Evolutionary conservation across 2,113 vertebrate species (phyloP).

Genomic region (Zosterops lateralis): DNA sequence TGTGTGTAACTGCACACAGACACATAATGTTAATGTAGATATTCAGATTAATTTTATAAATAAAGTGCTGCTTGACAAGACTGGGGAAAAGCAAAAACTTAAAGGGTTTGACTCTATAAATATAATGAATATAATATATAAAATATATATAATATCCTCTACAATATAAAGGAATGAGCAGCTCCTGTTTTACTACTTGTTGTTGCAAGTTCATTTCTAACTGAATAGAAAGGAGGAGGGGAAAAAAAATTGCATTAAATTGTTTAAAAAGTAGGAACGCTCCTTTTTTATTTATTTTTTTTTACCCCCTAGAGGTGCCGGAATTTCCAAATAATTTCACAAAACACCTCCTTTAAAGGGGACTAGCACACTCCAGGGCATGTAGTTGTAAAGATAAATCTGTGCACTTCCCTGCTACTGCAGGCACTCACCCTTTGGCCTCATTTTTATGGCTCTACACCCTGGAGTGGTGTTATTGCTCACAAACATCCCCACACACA

Average conservation of each 20-base stretch:
- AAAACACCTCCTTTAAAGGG: conserved; percentile 14
- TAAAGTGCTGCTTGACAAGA: background rate
- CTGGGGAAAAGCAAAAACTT: background rate
- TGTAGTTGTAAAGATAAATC: conserved; percentile 68
- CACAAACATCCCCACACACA: conserved; percentile 23
- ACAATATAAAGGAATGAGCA: background rate
- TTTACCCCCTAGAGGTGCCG: background rate
- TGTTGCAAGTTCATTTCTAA: background rate
- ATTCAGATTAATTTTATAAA: background rate
- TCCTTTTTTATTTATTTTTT: background rate
- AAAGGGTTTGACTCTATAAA: background rate
- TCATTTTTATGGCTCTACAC: conserved; percentile 60
- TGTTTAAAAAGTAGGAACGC: background rate
- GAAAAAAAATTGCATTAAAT: background rate
- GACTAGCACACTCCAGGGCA: conserved; percentile 36
- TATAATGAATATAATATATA: background rate
- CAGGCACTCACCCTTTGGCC: conserved; percentile 60
- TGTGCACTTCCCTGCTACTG: conserved; percentile 45
- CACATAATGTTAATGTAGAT: rapidly evolving
- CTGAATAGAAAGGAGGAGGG: background rate
- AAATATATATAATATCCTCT: background rate
- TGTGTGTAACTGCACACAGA: background rate
- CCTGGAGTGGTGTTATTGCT: conserved; percentile 66
- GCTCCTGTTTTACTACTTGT: background rate
- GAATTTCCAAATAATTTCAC: conserved; percentile 36